These are phyloP conservation scores for Scaptomyza polygonia DNA, from an alignment of 2,888 invertebrate genomes.

Conservation along the genomic window DNA sequence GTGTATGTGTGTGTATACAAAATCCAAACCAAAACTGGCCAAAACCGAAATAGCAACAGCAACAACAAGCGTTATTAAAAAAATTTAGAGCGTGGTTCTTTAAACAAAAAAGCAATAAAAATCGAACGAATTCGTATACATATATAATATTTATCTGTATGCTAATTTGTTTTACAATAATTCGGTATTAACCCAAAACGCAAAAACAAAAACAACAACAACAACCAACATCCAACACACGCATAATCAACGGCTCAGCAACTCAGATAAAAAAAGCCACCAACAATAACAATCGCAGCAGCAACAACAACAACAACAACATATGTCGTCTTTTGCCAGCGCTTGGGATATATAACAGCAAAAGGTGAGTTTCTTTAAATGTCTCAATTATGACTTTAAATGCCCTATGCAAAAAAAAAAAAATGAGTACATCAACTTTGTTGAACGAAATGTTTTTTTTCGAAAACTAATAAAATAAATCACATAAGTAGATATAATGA, in stretches of 20 bases:
- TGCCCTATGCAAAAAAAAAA: neutral
- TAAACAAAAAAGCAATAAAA: conserved; percentile 15
- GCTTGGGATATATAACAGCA: conserved; percentile 69
- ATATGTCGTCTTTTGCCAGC: conserved; percentile 34
- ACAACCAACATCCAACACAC: conserved; percentile 36
- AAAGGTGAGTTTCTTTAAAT: conserved; percentile 63
- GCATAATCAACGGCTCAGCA: conserved; percentile 34
- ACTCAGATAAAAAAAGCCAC: neutral
- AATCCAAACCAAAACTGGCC: conserved; percentile 34
- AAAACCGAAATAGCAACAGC: conserved; percentile 22
- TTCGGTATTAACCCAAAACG: conserved; percentile 68
- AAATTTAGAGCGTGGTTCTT: conserved; percentile 41
- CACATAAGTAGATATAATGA: neutral
- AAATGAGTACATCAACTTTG: neutral
- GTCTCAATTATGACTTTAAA: conserved; percentile 26
- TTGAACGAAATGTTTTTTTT: neutral
- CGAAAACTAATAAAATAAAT: neutral
- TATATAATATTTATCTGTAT: conserved; percentile 71
- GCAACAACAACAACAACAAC: conserved; percentile 23
- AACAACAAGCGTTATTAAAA: neutral
- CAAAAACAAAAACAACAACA: no score
- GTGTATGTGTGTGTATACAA: neutral
- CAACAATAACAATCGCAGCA: conserved; percentile 30
- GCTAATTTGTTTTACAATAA: conserved; percentile 77
- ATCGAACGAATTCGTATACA: conserved; percentile 35